These are phyloP conservation scores for Scalopus aquaticus DNA, from an alignment of 2,113 vertebrate species.

Conservation along the genomic window DNA sequence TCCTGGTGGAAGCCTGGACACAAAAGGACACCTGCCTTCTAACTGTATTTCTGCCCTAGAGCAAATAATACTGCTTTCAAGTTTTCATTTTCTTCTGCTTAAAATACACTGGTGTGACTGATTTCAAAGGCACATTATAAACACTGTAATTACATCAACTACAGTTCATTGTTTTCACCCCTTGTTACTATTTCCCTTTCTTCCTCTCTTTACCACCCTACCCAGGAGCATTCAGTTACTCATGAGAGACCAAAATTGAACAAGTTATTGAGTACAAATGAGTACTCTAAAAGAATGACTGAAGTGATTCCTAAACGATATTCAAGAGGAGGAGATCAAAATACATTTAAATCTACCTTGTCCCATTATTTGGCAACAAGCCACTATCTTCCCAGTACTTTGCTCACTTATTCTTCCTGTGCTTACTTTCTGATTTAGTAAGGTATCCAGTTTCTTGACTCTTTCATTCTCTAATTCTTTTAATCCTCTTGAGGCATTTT, in stretches of 20 bases:
- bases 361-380: not conserved
- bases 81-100: not conserved
- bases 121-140: not conserved
- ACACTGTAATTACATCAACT: not conserved
- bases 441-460: not conserved
- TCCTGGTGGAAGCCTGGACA: not conserved
- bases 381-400: not conserved
- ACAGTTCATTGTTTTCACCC: not conserved
- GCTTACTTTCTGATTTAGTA: not conserved
- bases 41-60: not conserved
- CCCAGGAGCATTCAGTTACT: not conserved
- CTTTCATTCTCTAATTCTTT: not conserved
- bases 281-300: not conserved
- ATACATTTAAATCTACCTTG: not conserved
- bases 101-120: not conserved
- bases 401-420: not conserved
- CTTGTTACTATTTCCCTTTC: not conserved
- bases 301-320: not conserved
- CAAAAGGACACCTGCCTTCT: not conserved
- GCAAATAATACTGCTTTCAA: not conserved
- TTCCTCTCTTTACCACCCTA: not conserved
- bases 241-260: not conserved
- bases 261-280: not conserved
- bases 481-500: not conserved
- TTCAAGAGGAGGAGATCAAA: not conserved